Evolutionary conservation across 2,888 invertebrate genomes (phyloP).

Genomic region (Diarsia brunnea): DNA sequence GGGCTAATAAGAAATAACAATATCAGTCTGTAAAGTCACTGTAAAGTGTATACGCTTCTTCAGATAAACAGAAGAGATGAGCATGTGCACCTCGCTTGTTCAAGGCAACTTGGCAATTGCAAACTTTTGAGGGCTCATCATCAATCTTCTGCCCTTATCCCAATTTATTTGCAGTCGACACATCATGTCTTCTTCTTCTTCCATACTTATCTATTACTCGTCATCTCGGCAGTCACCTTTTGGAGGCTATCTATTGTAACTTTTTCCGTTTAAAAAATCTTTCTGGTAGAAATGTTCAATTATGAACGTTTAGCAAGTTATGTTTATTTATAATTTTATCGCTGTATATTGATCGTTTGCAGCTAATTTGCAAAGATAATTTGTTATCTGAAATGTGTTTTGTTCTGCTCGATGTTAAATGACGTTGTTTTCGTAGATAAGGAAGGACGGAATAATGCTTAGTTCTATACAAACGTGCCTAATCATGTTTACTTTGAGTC

Average conservation of each 20-base stretch:
- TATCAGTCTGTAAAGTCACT: too few species aligned
- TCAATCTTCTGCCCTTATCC: too few species aligned
- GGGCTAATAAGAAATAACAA: too few species aligned
- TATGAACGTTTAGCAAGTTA: neutral
- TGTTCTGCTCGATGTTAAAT: conserved; percentile 22
- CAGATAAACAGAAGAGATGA: too few species aligned
- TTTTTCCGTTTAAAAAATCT: neutral
- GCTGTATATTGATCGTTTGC: conserved; percentile 9
- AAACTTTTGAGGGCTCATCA: too few species aligned
- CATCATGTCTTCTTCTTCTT: too few species aligned
- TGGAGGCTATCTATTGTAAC: neutral
- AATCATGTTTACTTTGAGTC: conserved; percentile 16
- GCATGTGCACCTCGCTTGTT: neutral
- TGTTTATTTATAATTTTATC: conserved; percentile 39
- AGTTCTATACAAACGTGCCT: conserved; percentile 15
- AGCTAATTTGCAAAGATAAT: conserved; percentile 33
- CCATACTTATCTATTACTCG: too few species aligned
- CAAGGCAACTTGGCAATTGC: neutral
- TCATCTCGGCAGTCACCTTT: too few species aligned
- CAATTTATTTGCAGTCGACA: too few species aligned
- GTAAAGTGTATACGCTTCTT: too few species aligned
- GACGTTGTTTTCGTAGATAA: conserved; percentile 30
- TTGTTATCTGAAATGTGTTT: conserved; percentile 33
- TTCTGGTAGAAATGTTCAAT: neutral
- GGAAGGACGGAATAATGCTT: conserved; percentile 14